Percentiles rank a stretch among this genome's conserved stretches.
Evolutionary conservation across 1,140 invertebrate genomes (phyloP).

Genomic region (Glossosoma conforme): DNA sequence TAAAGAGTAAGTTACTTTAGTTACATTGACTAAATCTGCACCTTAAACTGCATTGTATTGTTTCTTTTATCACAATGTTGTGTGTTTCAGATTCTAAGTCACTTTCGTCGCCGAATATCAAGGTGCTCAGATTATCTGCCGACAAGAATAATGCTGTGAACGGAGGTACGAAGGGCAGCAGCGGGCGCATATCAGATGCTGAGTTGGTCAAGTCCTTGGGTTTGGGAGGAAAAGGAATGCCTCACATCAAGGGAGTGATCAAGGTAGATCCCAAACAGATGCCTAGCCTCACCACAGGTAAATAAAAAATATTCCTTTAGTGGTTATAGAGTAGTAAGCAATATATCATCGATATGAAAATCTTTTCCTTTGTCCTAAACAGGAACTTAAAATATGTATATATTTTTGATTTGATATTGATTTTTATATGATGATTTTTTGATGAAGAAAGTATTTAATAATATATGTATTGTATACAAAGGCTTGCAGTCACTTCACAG

Average conservation of each 20-base stretch:
- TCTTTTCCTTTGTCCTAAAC: slow-evolving; percentile 4
- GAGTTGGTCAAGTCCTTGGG: slow-evolving; percentile 48
- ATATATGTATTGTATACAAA: no score
- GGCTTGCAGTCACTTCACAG: no score
- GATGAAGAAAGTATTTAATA: no score
- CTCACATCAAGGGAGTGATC: slow-evolving; percentile 66
- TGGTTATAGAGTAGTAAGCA: slow-evolving; percentile 15
- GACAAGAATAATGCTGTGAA: slow-evolving; percentile 23
- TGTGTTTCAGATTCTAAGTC: slow-evolving; percentile 11
- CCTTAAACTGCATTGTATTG: not conserved
- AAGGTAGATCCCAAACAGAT: slow-evolving; percentile 69
- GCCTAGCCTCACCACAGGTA: slow-evolving; percentile 58
- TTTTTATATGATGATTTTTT: no score
- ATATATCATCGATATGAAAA: no score
- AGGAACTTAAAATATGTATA: no score
- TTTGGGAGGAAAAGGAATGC: slow-evolving; percentile 49
- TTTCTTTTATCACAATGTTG: no score
- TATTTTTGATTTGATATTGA: no score
- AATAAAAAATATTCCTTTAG: slow-evolving; percentile 24
- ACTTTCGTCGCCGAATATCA: slow-evolving; percentile 18
- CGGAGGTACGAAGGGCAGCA: slow-evolving; percentile 3
- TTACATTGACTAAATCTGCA: not conserved
- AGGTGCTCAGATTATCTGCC: slow-evolving; percentile 19
- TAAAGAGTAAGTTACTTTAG: slow-evolving; percentile 4
- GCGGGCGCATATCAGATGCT: slow-evolving; percentile 35